phyloP scores from a whole-genome alignment of 2,113 vertebrate genomes.

The Nothocercus julius region DNA sequence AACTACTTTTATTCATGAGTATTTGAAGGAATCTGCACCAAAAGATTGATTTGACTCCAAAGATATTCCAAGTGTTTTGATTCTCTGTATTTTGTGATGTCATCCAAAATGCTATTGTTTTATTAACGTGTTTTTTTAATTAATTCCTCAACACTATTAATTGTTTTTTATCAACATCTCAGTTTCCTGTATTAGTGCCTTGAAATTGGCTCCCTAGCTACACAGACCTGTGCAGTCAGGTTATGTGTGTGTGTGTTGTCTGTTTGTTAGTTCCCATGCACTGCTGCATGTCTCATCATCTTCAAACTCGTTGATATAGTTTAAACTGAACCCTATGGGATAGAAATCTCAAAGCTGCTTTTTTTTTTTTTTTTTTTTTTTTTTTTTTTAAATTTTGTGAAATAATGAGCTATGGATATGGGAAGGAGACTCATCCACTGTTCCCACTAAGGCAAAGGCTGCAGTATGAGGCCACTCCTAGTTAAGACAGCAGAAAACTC shows the following conservation, averaged over 20 bases:
- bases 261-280: not conserved
- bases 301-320: not conserved
- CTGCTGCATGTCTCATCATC: not conserved
- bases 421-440: not conserved
- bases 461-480: not conserved
- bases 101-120: not conserved
- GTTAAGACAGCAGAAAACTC: not conserved
- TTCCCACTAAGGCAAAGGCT: not conserved
- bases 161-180: not conserved
- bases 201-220: not conserved
- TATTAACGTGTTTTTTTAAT: not conserved
- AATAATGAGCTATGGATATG: not conserved
- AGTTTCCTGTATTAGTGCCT: not conserved
- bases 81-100: not conserved
- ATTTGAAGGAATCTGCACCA: not conserved
- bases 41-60: not conserved
- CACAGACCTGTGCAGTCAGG: not conserved
- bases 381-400: not conserved
- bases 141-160: not conserved
- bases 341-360: not conserved
- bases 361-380: not conserved
- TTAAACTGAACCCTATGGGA: not conserved
- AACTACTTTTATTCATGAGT: not conserved
- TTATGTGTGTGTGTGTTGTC: not conserved
- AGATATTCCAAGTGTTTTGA: not conserved